phyloP scores from a whole-genome alignment of 2,113 vertebrate genomes.

The Bostrychus sinensis region DNA sequence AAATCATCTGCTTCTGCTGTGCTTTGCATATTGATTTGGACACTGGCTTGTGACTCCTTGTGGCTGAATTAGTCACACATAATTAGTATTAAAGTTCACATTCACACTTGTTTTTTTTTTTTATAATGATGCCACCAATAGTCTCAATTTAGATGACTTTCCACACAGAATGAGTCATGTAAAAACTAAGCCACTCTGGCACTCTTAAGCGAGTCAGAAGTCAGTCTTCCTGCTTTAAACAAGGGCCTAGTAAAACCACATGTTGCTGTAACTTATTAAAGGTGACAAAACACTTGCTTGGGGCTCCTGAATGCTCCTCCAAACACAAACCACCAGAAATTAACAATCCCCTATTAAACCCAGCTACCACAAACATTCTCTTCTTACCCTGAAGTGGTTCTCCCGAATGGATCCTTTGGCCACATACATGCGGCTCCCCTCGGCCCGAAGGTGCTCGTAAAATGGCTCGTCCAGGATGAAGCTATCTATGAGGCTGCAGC shows the following conservation, averaged over 20 bases:
- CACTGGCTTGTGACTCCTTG: background rate
- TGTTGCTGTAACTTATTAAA: constrained; percentile 24
- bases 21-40: too few relatives aligned
- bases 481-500: constrained; percentile 93
- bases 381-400: constrained; percentile 93
- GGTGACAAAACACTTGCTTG: constrained; percentile 11
- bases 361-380: constrained; percentile 23
- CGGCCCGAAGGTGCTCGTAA: constrained; percentile 86
- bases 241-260: constrained; percentile 28
- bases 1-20: too few relatives aligned
- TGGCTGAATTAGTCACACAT: background rate
- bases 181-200: constrained; percentile 21
- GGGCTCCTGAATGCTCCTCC: background rate
- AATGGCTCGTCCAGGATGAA: constrained; percentile 93
- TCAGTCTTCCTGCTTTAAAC: constrained; percentile 35
- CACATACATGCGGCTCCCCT: constrained; percentile 89
- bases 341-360: constrained; percentile 9
- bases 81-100: constrained; percentile 21
- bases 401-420: constrained; percentile 88
- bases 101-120: constrained; percentile 24
- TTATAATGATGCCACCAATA: constrained; percentile 43
- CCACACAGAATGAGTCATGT: constrained; percentile 24
- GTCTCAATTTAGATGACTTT: constrained; percentile 48
- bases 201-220: constrained; percentile 4
- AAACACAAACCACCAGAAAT: background rate